These are phyloP conservation scores for Lymantria monacha DNA, from an alignment of 2,888 invertebrate species.

Conservation along the genomic window DNA sequence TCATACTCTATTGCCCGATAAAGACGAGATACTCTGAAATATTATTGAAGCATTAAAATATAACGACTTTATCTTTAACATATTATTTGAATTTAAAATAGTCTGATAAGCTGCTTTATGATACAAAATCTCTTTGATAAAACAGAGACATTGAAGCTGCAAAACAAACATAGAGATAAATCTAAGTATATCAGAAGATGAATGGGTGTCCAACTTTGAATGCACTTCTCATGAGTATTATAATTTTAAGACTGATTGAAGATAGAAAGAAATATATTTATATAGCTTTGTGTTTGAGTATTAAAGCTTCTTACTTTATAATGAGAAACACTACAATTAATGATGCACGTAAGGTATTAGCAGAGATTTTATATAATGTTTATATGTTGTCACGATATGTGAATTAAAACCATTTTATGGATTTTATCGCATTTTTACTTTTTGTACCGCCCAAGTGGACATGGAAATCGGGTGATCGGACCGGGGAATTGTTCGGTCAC, in stretches of 20 bases:
- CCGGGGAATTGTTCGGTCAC: too few relatives aligned
- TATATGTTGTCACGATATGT: too few relatives aligned
- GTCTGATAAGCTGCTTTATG: neutral
- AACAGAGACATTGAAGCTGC: slow-evolving; percentile 12
- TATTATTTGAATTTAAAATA: too few relatives aligned
- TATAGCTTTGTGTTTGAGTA: neutral
- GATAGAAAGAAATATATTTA: neutral
- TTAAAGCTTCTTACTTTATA: neutral
- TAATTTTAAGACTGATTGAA: slow-evolving; percentile 1
- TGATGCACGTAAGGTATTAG: too few relatives aligned
- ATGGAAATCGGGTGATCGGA: too few relatives aligned
- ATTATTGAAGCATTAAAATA: too few relatives aligned
- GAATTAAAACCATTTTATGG: too few relatives aligned
- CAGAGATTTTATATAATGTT: too few relatives aligned
- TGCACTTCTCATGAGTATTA: slow-evolving; percentile 4
- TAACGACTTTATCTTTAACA: too few relatives aligned
- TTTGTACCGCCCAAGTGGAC: too few relatives aligned
- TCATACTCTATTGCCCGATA: neutral
- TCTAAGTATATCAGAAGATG: slow-evolving; percentile 16
- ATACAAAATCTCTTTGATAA: slow-evolving; percentile 27
- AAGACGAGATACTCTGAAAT: slow-evolving; percentile 2
- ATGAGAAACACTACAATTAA: neutral
- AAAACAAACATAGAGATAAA: slow-evolving; percentile 35
- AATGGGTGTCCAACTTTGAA: slow-evolving; percentile 15
- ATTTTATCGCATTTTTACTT: too few relatives aligned